A percentile compares a stretch with the other conserved stretches of the same genome.
Conservation (phyloP, 2,113 vertebrate genomes). For the Apteryx mantelli region DNA sequence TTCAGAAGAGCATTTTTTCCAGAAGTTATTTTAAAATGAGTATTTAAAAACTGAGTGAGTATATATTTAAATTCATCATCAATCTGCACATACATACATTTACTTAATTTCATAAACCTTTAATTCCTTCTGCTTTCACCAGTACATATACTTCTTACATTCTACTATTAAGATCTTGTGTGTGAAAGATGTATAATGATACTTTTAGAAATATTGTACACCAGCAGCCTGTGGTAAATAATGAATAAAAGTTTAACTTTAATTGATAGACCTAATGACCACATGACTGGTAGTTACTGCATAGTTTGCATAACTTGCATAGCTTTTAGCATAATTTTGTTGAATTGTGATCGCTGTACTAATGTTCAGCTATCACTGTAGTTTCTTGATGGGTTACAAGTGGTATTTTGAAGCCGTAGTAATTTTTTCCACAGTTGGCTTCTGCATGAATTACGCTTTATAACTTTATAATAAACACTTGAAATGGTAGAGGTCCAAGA, state of each 20-base stretch:
- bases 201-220: neutral
- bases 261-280: neutral
- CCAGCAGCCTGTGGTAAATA: neutral
- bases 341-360: neutral
- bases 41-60: neutral
- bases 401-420: neutral
- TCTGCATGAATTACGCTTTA: neutral
- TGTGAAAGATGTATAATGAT: neutral
- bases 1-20: neutral
- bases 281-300: accelerated
- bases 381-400: neutral
- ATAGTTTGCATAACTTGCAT: neutral
- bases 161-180: neutral
- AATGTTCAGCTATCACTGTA: neutral
- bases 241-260: neutral
- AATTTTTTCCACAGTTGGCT: neutral
- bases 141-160: neutral
- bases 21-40: neutral
- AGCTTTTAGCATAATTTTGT: neutral
- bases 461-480: neutral
- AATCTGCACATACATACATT: neutral
- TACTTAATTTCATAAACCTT: neutral
- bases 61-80: neutral
- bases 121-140: neutral
- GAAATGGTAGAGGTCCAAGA: neutral